Conservation (phyloP, 2,888 invertebrate species). For the Hirudinaria manillensis region DNA sequence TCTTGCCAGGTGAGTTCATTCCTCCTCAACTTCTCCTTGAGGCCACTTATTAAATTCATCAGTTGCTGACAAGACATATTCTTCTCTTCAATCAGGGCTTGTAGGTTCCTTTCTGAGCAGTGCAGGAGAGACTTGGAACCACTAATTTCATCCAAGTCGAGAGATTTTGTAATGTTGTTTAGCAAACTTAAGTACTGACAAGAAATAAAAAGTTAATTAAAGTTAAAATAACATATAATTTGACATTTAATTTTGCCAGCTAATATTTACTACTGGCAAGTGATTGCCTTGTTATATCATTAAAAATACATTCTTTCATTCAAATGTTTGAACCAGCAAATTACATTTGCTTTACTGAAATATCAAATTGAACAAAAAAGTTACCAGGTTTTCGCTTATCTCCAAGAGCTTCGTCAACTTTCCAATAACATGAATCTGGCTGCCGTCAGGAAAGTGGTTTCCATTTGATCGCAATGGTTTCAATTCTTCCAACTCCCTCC, state of each 20-base stretch:
- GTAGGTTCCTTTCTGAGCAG: background rate
- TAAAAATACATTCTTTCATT: background rate
- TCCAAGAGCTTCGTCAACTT: background rate
- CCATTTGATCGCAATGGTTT: background rate
- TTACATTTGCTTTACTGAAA: background rate
- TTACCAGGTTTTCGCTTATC: constrained; percentile 7
- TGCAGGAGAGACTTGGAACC: background rate
- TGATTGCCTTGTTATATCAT: background rate
- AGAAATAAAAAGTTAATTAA: background rate
- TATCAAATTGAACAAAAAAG: background rate
- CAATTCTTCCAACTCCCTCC: constrained; percentile 45
- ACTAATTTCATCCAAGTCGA: constrained; percentile 7
- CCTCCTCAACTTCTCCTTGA: background rate
- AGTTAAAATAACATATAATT: too few species aligned
- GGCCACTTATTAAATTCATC: background rate
- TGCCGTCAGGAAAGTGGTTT: background rate
- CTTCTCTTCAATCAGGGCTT: constrained; percentile 2
- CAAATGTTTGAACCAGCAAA: background rate
- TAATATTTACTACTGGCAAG: background rate
- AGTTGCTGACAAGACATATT: background rate
- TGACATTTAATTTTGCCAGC: too few species aligned
- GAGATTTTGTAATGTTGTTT: constrained; percentile 4
- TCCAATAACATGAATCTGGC: too few species aligned
- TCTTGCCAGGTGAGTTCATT: background rate
- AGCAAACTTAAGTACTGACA: background rate